These are phyloP conservation scores for Macropus fuliginosus DNA, from an alignment of 2,797 vertebrate species.

Conservation along the genomic window DNA sequence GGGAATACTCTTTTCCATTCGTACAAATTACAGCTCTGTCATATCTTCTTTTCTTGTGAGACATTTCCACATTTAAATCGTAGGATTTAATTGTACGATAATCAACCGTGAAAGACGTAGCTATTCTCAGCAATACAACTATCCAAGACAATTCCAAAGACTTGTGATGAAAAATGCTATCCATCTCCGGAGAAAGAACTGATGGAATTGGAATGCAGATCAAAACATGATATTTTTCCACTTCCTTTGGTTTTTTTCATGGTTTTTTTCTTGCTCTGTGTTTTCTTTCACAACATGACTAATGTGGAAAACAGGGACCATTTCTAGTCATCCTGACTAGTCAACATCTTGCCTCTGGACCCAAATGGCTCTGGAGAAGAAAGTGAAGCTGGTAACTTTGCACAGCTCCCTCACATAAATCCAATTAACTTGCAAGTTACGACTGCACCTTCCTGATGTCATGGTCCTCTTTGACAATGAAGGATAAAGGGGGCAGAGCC, in stretches of 20 bases:
- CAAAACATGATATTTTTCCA: not conserved
- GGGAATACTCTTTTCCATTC: not conserved
- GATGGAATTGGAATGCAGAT: not conserved
- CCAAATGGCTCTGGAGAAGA: no score
- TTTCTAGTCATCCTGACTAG: no score
- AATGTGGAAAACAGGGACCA: not conserved
- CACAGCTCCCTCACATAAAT: no score
- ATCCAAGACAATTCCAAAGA: not conserved
- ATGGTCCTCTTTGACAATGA: no score
- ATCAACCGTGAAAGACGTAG: not conserved
- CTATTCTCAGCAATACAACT: not conserved
- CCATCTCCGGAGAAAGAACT: not conserved
- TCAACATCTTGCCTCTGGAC: no score
- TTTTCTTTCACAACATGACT: not conserved
- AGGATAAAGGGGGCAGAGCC: no score
- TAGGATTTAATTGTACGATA: not conserved
- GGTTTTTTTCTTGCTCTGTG: not conserved
- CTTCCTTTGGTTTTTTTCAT: not conserved
- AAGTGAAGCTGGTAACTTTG: no score
- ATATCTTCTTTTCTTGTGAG: not conserved
- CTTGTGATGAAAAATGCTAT: not conserved
- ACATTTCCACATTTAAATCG: not conserved
- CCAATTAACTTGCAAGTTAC: no score
- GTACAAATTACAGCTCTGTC: not conserved
- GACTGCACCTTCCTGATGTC: no score